phyloP scores from a whole-genome alignment of 2,113 vertebrate genomes.

The Tachysurus fulvidraco region DNA sequence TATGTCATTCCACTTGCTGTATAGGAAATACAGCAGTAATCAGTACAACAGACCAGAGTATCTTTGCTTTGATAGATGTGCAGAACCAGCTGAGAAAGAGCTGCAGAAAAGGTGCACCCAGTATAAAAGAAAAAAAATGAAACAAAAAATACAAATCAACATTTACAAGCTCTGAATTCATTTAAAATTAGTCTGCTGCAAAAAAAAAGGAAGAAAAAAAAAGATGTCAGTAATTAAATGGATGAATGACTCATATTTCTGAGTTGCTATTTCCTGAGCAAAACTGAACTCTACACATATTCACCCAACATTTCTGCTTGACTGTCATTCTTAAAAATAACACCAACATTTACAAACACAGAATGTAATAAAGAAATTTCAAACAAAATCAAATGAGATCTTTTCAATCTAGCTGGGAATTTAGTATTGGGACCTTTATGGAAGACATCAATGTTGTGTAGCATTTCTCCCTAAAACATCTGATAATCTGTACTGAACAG shows the following conservation, averaged over 20 bases:
- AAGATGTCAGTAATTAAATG: slow-evolving; percentile 1
- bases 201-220: neutral
- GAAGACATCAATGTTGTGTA: neutral
- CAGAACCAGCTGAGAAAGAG: neutral
- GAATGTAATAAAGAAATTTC: neutral
- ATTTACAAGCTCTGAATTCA: slow-evolving; percentile 20
- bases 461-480: neutral
- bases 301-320: slow-evolving; percentile 25
- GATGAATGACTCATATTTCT: slow-evolving; percentile 22
- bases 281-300: slow-evolving; percentile 7
- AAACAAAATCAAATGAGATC: neutral
- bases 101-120: slow-evolving; percentile 24
- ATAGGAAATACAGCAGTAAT: slow-evolving; percentile 31
- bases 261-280: slow-evolving; percentile 46
- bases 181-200: neutral
- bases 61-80: slow-evolving; percentile 24
- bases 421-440: neutral
- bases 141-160: slow-evolving; percentile 31
- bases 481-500: neutral
- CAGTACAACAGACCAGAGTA: slow-evolving; percentile 26
- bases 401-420: neutral
- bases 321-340: neutral
- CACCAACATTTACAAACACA: neutral
- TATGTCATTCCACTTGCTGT: slow-evolving; percentile 33
- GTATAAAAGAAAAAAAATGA: neutral